phyloP scores from a whole-genome alignment of 2,113 vertebrate genomes.

The Glaucidium brasilianum region DNA sequence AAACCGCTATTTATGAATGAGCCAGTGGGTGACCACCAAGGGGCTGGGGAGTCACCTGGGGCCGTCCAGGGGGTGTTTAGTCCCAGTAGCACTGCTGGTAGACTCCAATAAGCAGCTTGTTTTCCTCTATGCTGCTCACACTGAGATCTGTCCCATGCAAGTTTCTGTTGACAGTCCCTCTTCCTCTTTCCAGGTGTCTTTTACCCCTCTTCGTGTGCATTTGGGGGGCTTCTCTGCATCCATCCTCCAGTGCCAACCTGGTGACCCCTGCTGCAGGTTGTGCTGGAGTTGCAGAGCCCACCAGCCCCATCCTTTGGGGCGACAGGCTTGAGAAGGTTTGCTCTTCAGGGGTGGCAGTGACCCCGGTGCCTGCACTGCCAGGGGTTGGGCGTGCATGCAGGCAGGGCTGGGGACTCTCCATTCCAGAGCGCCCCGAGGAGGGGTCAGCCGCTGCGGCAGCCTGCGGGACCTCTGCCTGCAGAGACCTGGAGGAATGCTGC shows the following conservation, averaged over 20 bases:
- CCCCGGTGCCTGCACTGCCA: rapidly evolving
- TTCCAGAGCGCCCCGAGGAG: rapidly evolving
- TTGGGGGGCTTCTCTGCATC: no score
- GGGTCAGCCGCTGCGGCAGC: not conserved
- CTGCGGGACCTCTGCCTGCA: not conserved
- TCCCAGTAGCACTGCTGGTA: not conserved
- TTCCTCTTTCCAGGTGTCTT: not conserved
- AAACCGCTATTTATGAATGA: not conserved
- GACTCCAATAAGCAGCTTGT: not conserved
- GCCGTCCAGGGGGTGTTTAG: not conserved
- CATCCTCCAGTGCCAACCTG: rapidly evolving
- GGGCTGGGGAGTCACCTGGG: not conserved
- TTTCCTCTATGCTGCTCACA: not conserved
- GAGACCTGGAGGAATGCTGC: not conserved
- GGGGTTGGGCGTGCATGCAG: not conserved
- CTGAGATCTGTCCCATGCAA: rapidly evolving
- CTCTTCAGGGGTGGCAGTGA: not conserved
- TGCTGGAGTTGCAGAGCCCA: not conserved
- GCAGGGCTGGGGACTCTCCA: not conserved
- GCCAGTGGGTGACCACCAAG: not conserved
- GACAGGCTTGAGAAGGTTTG: rapidly evolving
- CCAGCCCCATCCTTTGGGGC: not conserved
- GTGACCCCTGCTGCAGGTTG: not conserved
- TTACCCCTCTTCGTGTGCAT: not conserved
- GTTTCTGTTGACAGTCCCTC: not conserved